Conservation (phyloP, 2,888 invertebrate species). For the Thera obeliscata region DNA sequence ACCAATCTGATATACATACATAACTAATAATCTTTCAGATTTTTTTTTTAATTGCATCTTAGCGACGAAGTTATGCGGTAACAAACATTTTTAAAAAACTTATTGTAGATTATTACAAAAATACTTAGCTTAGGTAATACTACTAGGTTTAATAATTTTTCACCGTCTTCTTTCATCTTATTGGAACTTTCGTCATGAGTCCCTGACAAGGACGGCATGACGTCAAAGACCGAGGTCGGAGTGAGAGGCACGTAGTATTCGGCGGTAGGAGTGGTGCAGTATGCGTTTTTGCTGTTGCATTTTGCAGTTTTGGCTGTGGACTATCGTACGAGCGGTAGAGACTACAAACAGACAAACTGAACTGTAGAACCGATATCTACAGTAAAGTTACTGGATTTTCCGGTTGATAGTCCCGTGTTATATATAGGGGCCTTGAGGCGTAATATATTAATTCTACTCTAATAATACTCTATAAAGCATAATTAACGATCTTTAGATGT, state of each 20-base stretch:
- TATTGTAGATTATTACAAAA: background rate
- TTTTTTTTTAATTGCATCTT: no score
- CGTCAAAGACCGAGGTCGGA: conserved; percentile 43
- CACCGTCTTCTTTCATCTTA: conserved; percentile 49
- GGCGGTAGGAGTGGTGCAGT: conserved; percentile 75
- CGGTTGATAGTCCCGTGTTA: no score
- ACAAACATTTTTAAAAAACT: background rate
- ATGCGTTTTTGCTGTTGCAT: conserved; percentile 77
- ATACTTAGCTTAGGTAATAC: background rate
- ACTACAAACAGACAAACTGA: background rate
- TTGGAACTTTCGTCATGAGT: conserved; percentile 47
- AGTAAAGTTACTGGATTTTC: no score
- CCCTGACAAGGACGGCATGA: conserved; percentile 53
- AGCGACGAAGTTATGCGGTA: no score
- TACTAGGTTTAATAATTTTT: conserved; percentile 38
- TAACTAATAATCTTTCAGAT: no score
- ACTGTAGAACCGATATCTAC: background rate
- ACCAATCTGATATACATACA: no score
- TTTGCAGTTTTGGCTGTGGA: conserved; percentile 63
- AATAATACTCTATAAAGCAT: no score
- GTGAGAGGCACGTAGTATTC: conserved; percentile 57
- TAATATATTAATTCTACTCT: no score
- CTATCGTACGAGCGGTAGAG: conserved; percentile 43
- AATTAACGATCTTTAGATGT: no score
- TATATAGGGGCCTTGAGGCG: no score